Evolutionary conservation across 2,113 vertebrate genomes (phyloP).

Genomic region (Prionailurus bengalensis): DNA sequence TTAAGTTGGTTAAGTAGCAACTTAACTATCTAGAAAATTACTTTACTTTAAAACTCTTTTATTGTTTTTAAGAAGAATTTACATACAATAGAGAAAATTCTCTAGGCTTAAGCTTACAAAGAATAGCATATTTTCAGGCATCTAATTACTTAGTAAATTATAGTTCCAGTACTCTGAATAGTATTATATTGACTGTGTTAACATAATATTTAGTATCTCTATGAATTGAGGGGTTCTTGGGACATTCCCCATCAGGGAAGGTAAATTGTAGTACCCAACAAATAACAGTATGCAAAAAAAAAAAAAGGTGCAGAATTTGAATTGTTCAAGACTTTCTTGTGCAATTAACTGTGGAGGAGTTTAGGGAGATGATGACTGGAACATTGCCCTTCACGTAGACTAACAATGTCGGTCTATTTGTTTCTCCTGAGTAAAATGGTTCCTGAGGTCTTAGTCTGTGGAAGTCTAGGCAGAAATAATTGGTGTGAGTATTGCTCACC

Average conservation of each 20-base stretch:
- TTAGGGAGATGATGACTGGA: not conserved
- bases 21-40: slow-evolving; percentile 63
- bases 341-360: not conserved
- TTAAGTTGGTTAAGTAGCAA: not conserved
- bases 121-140: not conserved
- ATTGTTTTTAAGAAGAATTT: slow-evolving; percentile 16
- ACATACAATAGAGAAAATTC: not conserved
- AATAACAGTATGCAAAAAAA: not conserved
- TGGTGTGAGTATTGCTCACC: not conserved
- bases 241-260: not conserved
- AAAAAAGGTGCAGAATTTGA: not conserved
- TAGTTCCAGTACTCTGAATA: not conserved
- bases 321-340: not conserved
- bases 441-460: not conserved
- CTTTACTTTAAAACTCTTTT: slow-evolving; percentile 32
- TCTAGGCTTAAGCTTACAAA: not conserved
- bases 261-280: not conserved
- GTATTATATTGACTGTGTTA: slow-evolving; percentile 19
- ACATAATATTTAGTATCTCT: not conserved
- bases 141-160: slow-evolving; percentile 39
- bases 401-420: not conserved
- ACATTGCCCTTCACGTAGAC: not conserved
- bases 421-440: not conserved
- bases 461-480: not conserved
- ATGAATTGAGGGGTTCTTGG: not conserved